Conservation (phyloP, 1,140 invertebrate species). For the Drosophila melanica region DNA sequence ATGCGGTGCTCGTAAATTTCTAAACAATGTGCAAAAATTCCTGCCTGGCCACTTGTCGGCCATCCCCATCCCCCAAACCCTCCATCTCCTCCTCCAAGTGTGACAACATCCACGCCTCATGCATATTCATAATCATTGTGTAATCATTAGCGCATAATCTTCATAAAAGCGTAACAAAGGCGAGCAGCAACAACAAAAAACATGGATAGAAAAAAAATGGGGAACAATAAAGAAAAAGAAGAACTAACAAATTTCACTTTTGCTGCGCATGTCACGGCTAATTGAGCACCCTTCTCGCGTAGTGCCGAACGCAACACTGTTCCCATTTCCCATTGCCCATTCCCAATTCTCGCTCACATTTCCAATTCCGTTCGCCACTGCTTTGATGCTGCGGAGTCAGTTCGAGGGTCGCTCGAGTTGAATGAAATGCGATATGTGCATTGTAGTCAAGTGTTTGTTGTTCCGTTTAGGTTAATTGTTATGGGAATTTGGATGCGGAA, state of each 20-base stretch:
- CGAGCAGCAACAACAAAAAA: conserved; percentile 31
- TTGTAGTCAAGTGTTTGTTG: conserved; percentile 82
- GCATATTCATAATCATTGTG: conserved; percentile 84
- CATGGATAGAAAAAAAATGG: conserved; percentile 24
- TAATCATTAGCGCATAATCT: conserved; percentile 83
- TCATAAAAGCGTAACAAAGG: conserved; percentile 73
- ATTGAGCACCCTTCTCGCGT: conserved; percentile 83
- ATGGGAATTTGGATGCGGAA: conserved; percentile 70
- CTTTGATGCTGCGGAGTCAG: conserved; percentile 30
- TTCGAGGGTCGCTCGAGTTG: conserved; percentile 33
- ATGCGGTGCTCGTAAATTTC: conserved; percentile 48
- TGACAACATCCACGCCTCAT: conserved; percentile 57
- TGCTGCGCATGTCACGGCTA: conserved; percentile 82
- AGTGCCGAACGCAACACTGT: conserved; percentile 70
- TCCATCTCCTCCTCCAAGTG: not conserved
- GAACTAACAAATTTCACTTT: conserved; percentile 77
- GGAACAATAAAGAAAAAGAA: conserved; percentile 23
- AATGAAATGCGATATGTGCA: conserved; percentile 72
- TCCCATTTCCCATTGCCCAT: conserved; percentile 23
- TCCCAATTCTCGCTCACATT: not conserved
- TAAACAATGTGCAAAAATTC: conserved; percentile 69
- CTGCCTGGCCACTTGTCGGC: conserved; percentile 62
- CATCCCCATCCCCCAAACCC: not conserved
- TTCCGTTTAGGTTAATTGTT: conserved; percentile 80
- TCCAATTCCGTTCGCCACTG: conserved; percentile 5